phyloP scores from a whole-genome alignment of 2,797 vertebrate genomes.

The Gymnothorax reevesii region DNA sequence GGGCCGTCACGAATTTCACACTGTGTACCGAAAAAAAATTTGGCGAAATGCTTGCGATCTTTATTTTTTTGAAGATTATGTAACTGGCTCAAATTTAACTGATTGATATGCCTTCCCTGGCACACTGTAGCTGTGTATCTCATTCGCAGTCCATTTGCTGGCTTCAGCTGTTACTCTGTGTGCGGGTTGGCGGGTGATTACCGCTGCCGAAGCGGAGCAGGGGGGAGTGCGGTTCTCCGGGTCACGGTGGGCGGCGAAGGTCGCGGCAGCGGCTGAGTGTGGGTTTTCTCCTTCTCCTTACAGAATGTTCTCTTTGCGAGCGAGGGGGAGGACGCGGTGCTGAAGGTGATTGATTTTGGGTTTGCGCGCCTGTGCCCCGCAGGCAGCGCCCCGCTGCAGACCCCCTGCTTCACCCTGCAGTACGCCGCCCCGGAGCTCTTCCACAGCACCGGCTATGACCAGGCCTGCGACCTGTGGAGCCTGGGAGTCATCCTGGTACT shows the following conservation, averaged over 20 bases:
- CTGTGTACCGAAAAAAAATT: neutral
- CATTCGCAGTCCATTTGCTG: neutral
- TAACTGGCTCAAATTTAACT: neutral
- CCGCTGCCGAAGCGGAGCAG: neutral
- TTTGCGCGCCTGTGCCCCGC: constrained; percentile 86
- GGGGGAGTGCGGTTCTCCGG: neutral
- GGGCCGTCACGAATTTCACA: neutral
- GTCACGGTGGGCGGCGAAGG: neutral
- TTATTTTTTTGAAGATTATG: neutral
- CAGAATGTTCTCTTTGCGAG: constrained; percentile 89
- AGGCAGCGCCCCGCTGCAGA: constrained; percentile 83
- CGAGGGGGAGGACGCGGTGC: constrained; percentile 76
- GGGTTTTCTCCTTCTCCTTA: neutral
- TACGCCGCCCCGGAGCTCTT: constrained; percentile 90
- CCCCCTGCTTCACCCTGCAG: constrained; percentile 91
- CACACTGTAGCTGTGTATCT: neutral
- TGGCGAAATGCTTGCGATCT: neutral
- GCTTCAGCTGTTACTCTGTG: neutral
- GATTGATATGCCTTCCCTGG: neutral
- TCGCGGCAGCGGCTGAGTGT: neutral
- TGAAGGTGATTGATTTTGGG: constrained; percentile 92
- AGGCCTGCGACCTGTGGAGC: constrained; percentile 93
- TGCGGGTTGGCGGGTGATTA: neutral
- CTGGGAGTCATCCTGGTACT: constrained; percentile 89
- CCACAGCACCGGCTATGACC: constrained; percentile 85